Evolutionary conservation across 2,888 invertebrate species (phyloP), one percentile per base, ranked within the genome.

Genomic region (Fissipunctia ypsillon): DNA sequence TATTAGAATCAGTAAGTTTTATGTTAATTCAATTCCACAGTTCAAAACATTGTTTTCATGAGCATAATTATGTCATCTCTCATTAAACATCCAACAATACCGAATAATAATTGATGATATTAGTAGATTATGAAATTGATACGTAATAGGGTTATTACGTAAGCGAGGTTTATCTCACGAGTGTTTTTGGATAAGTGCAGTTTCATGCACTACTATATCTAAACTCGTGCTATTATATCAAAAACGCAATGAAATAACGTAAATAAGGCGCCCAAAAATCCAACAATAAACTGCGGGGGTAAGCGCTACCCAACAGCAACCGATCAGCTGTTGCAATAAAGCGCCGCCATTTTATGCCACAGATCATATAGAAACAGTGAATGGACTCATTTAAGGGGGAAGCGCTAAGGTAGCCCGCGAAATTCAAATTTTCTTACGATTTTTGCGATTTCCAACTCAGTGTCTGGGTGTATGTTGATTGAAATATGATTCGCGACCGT

Each of bases 1-100:
- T 60, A 67, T 28, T 61, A 43, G 67, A 67, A n/a, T 41, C 61
- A 16, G 67, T 67, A 60, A 43, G 61, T 52, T 64, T n/a, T 54
- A 6, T 31, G 16, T 35, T 19, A n/a, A 35, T 35, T 16, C 16
- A 16, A 50, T 63, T 31, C 4, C n/a, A 45, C 16, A 9, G 16
- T 45, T 63, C 50, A n/a, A 31, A 48, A n/a, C 31, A n/a, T 48
- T 31, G 10, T 16, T 45, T 48, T 48, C n/a, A 31, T 31, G 16
- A 31, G 31, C 31, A 45, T 22, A n/a, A 19, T 35, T 7, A 43
- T 3, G 25, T 28, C 7, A 31, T n/a, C n/a, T 31, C 9, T 63
- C 14, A 0, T 28, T 43, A 43, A 63, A 63, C 14, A 28, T 28
- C 28, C 19, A 43, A 22, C 28, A 43, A 61, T 43, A 41, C 25